A percentile compares a stretch with the other conserved stretches of the same genome.
Conservation (phyloP, 1,140 invertebrate genomes). For the Mya arenaria region DNA sequence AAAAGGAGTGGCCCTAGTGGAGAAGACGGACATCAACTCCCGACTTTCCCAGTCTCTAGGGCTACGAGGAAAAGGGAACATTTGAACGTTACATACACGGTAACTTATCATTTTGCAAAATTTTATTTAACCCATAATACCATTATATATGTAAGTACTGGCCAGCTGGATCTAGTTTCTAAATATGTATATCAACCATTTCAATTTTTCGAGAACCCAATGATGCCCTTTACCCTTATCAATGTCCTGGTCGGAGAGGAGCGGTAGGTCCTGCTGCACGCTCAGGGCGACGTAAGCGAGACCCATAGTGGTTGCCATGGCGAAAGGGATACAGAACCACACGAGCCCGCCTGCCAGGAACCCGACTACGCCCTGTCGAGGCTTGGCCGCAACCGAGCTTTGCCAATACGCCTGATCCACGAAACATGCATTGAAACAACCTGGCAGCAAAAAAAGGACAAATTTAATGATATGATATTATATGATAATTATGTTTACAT, state of each 20-base stretch:
- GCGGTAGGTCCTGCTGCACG: slow-evolving; percentile 63
- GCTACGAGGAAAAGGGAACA: too few species aligned
- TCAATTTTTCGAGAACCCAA: background rate
- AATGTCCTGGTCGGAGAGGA: slow-evolving; percentile 71
- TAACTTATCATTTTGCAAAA: too few species aligned
- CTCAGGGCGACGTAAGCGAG: slow-evolving; percentile 78
- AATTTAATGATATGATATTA: too few species aligned
- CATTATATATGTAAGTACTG: too few species aligned
- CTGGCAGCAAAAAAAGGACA: slow-evolving; percentile 55
- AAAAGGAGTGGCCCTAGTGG: too few species aligned
- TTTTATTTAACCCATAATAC: too few species aligned
- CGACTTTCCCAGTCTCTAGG: too few species aligned
- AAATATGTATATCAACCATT: too few species aligned
- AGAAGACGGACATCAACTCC: too few species aligned
- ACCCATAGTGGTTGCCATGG: slow-evolving; percentile 80
- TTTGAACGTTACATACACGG: too few species aligned
- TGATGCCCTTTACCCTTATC: slow-evolving; percentile 67
- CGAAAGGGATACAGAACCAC: slow-evolving; percentile 82
- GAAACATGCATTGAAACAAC: slow-evolving; percentile 81
- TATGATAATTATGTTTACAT: too few species aligned
- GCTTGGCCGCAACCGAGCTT: slow-evolving; percentile 79
- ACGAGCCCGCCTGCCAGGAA: slow-evolving; percentile 80
- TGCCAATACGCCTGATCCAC: slow-evolving; percentile 82
- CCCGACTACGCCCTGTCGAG: slow-evolving; percentile 78
- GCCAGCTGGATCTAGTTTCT: too few species aligned